Evolutionary conservation across 53 echinoderm and acorn worm species (phyloP).

Genomic region (Crossaster papposus): DNA sequence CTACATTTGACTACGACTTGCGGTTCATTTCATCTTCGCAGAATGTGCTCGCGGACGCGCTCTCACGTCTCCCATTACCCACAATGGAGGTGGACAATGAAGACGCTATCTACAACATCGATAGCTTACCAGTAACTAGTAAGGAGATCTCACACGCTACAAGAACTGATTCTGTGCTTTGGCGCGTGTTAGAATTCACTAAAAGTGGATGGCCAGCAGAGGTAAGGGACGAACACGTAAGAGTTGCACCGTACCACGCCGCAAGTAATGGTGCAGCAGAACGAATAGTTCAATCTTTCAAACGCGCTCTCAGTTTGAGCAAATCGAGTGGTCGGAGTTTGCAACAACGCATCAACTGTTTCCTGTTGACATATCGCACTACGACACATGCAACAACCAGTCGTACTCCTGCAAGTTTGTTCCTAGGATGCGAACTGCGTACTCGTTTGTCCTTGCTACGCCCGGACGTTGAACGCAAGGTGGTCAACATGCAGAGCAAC

Average conservation of each 20-base stretch:
- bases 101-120: slow-evolving; percentile 37
- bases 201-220: slow-evolving; percentile 57
- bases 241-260: slow-evolving; percentile 50
- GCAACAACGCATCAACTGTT: slow-evolving; percentile 58
- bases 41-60: slow-evolving; percentile 53
- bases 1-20: slow-evolving; percentile 43
- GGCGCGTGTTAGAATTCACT: slow-evolving; percentile 46
- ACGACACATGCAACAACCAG: too few species aligned
- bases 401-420: too few species aligned
- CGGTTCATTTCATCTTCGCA: slow-evolving; percentile 18
- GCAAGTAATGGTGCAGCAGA: slow-evolving; percentile 67
- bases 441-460: too few species aligned
- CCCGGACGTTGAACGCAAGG: too few species aligned
- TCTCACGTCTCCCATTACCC: slow-evolving; percentile 58
- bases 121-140: slow-evolving; percentile 48
- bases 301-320: slow-evolving; percentile 40
- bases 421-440: too few species aligned
- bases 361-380: too few species aligned
- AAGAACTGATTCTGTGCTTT: slow-evolving; percentile 57
- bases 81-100: slow-evolving; percentile 5
- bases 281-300: slow-evolving; percentile 47
- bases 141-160: slow-evolving; percentile 57
- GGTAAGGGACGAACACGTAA: slow-evolving; percentile 15
- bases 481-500: too few species aligned
- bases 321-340: slow-evolving; percentile 22